Conservation (phyloP, 1,140 invertebrate genomes). For the Diuraphis noxia region DNA sequence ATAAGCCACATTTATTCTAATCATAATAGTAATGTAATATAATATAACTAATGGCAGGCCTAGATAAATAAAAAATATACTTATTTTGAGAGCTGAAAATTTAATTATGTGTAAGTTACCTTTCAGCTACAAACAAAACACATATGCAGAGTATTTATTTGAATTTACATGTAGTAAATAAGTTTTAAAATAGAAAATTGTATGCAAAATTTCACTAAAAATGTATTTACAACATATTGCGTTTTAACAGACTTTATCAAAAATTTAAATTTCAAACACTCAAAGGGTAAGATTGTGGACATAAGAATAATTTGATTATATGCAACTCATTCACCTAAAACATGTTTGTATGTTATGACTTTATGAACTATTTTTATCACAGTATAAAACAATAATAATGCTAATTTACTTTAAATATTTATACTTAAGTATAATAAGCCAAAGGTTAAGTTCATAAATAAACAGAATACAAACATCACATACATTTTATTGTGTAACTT, state of each 20-base stretch:
- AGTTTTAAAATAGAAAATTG: neutral
- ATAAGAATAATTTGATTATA: neutral
- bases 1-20: too few relatives aligned
- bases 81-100: too few relatives aligned
- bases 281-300: neutral
- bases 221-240: neutral
- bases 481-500: neutral
- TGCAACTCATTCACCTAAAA: neutral
- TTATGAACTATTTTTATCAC: neutral
- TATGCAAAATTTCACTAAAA: neutral
- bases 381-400: neutral
- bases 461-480: neutral
- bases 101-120: too few relatives aligned
- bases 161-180: neutral
- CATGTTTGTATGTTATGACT: neutral
- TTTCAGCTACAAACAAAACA: neutral
- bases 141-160: neutral
- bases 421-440: neutral
- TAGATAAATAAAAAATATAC: too few relatives aligned
- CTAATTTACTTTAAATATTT: neutral
- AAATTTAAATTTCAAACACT: neutral
- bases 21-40: too few relatives aligned
- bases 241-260: neutral
- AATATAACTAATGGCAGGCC: too few relatives aligned
- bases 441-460: neutral